Percentiles rank a stretch among this genome's conserved stretches.
Evolutionary conservation across 2,888 invertebrate genomes (phyloP).

Genomic region (Chironomus riparius): DNA sequence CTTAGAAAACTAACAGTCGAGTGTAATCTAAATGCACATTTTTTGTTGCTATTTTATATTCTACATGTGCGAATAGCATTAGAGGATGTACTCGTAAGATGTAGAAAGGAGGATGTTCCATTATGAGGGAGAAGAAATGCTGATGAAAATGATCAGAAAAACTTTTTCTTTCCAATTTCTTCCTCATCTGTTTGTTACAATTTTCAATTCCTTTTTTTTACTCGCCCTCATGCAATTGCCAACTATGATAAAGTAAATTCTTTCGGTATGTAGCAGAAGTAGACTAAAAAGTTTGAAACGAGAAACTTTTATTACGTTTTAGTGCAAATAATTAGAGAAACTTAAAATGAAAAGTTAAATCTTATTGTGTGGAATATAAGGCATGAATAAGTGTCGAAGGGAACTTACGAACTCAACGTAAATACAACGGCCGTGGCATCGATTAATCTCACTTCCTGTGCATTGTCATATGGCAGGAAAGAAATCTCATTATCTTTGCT

Average conservation of each 20-base stretch:
- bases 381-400: not conserved
- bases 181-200: not conserved
- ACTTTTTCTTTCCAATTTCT: not conserved
- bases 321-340: conserved; percentile 14
- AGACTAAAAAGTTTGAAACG: not conserved
- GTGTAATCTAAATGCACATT: conserved; percentile 23
- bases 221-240: no score
- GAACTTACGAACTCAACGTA: no score
- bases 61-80: conserved; percentile 15
- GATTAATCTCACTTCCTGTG: not conserved
- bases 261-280: no score
- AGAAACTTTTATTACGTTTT: conserved; percentile 17
- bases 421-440: not conserved
- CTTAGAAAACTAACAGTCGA: not conserved
- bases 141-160: not conserved
- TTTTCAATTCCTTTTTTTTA: not conserved
- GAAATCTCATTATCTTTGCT: not conserved
- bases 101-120: not conserved
- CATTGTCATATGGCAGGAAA: not conserved
- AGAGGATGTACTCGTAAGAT: not conserved
- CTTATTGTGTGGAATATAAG: not conserved
- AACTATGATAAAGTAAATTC: no score
- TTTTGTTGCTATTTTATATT: conserved; percentile 11
- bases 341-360: conserved; percentile 8
- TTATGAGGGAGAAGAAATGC: not conserved